A percentile compares a stretch with the other conserved stretches of the same genome.
Evolutionary conservation across 2,888 invertebrate species (phyloP).

Genomic region (Volucella inanis): DNA sequence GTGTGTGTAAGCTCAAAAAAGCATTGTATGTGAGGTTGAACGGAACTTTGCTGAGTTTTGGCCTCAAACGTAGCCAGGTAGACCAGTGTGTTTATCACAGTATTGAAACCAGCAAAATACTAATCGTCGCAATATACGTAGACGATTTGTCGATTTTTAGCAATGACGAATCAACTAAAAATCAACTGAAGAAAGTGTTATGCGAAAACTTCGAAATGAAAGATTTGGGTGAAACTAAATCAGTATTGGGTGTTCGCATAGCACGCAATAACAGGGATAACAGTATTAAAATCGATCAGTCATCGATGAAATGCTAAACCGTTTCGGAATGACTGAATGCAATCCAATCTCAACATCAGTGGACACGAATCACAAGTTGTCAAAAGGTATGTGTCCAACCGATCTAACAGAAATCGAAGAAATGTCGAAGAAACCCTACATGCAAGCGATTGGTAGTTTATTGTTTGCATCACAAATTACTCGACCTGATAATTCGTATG

Average conservation of each 20-base stretch:
- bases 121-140: too few relatives aligned
- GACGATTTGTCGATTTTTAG: too few relatives aligned
- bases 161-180: too few relatives aligned
- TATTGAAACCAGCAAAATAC: neutral
- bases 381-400: conserved; percentile 54
- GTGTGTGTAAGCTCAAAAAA: too few relatives aligned
- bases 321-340: conserved; percentile 20
- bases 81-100: too few relatives aligned
- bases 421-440: conserved; percentile 61
- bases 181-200: neutral
- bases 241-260: too few relatives aligned
- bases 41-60: too few relatives aligned
- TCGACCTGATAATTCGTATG: conserved; percentile 41
- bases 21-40: too few relatives aligned
- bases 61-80: too few relatives aligned
- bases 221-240: conserved; percentile 23
- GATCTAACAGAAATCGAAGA: conserved; percentile 52
- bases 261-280: too few relatives aligned
- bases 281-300: conserved; percentile 5
- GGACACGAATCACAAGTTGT: conserved; percentile 62
- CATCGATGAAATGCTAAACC: conserved; percentile 67
- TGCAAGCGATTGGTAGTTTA: conserved; percentile 55
- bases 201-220: conserved; percentile 28
- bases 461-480: conserved; percentile 61
- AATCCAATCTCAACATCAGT: conserved; percentile 60